Percentiles rank a stretch among this genome's conserved stretches.
phyloP scores from a whole-genome alignment of 2,113 vertebrate species.

The Lepus europaeus region DNA sequence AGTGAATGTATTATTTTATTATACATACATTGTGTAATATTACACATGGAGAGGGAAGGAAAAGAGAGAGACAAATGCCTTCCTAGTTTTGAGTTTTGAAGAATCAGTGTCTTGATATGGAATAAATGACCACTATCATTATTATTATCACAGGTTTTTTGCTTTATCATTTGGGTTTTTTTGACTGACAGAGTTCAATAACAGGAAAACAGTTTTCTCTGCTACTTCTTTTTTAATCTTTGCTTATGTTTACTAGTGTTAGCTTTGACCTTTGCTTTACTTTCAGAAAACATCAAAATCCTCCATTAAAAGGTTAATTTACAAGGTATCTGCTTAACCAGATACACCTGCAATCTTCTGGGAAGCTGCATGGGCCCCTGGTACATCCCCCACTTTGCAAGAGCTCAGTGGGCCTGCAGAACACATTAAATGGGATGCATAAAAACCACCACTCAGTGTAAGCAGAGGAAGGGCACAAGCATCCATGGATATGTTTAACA shows the following conservation, averaged over 20 bases:
- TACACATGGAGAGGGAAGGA: neutral
- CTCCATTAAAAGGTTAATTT: neutral
- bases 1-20: neutral
- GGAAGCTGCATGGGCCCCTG: neutral
- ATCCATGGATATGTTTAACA: rapidly evolving
- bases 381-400: no score
- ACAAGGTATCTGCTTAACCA: neutral
- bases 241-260: neutral
- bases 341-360: neutral
- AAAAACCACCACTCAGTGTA: neutral
- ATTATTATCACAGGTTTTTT: neutral
- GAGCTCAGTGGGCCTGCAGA: neutral
- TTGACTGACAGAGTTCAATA: neutral
- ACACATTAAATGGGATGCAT: rapidly evolving
- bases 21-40: neutral
- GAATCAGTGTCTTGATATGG: neutral
- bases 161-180: no score
- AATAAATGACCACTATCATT: neutral
- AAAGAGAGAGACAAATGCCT: neutral
- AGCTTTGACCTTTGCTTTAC: no score
- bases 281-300: neutral
- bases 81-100: neutral
- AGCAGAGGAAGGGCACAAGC: no score
- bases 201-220: neutral
- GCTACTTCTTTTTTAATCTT: no score